Conservation (phyloP, 2,888 invertebrate species). For the Drosophila leonis region DNA sequence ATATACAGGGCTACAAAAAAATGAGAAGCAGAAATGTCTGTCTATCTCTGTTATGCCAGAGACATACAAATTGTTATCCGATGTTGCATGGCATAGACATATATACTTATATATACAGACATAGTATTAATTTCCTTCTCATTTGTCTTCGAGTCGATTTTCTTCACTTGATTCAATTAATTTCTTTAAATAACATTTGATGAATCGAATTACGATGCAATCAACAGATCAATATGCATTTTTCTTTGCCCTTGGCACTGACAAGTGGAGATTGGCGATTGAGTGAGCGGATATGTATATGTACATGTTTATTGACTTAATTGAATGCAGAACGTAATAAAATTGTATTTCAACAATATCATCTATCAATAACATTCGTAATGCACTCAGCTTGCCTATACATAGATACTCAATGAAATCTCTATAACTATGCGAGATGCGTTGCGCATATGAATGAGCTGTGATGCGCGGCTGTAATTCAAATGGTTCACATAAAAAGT, state of each 20-base stretch:
- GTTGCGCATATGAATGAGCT: background rate
- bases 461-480: slow-evolving; percentile 8
- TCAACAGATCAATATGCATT: background rate
- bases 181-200: background rate
- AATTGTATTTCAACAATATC: slow-evolving; percentile 2
- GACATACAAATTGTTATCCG: no score
- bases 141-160: background rate
- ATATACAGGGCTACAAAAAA: no score
- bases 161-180: background rate
- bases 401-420: slow-evolving; percentile 17
- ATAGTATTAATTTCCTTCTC: background rate
- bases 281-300: background rate
- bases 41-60: no score
- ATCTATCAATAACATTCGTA: background rate
- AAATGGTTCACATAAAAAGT: slow-evolving; percentile 35
- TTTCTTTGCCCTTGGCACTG: background rate
- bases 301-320: slow-evolving; percentile 4
- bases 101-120: background rate
- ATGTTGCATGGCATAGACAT: background rate
- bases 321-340: slow-evolving; percentile 5
- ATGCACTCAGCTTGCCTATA: background rate
- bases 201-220: background rate
- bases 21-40: no score
- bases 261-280: background rate
- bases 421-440: background rate